These are phyloP conservation scores for Lycopodina hypogea DNA, from an alignment of 37 sponge, comb jelly and placozoan species.

Conservation along the genomic window DNA sequence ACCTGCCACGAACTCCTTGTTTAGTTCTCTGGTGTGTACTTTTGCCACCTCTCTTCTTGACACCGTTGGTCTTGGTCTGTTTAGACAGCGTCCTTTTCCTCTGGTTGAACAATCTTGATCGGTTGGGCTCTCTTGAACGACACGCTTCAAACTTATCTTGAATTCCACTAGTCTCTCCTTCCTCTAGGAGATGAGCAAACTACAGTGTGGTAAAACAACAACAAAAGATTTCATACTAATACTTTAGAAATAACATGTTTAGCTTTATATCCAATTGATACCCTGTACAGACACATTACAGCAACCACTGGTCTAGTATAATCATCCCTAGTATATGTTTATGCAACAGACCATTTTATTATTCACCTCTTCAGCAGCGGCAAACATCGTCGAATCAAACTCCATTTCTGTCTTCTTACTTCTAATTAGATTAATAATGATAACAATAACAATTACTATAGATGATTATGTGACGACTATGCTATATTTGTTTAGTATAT, in stretches of 20 bases:
- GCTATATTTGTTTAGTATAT: too few species aligned
- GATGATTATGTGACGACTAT: too few species aligned
- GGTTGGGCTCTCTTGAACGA: neutral
- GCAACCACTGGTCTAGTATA: too few species aligned
- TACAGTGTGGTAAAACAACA: neutral
- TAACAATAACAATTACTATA: neutral
- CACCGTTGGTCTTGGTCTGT: neutral
- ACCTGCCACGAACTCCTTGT: neutral
- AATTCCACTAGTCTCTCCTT: neutral
- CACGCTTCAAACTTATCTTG: neutral
- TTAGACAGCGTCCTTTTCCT: neutral
- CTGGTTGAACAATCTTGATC: neutral
- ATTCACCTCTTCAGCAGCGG: conserved; percentile 73
- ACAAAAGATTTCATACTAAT: neutral
- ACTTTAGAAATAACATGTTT: neutral
- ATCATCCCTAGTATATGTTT: too few species aligned
- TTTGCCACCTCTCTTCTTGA: neutral
- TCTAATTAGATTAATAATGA: neutral
- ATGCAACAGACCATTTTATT: too few species aligned
- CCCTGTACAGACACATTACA: too few species aligned
- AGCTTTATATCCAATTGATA: too few species aligned
- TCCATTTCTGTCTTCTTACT: neutral
- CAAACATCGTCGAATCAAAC: conserved; percentile 64
- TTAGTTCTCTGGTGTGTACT: neutral
- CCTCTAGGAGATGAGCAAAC: conserved; percentile 65